Evolutionary conservation across 2,888 invertebrate species (phyloP), one percentile per base, ranked within the genome.

Genomic region (Cancer borealis): DNA sequence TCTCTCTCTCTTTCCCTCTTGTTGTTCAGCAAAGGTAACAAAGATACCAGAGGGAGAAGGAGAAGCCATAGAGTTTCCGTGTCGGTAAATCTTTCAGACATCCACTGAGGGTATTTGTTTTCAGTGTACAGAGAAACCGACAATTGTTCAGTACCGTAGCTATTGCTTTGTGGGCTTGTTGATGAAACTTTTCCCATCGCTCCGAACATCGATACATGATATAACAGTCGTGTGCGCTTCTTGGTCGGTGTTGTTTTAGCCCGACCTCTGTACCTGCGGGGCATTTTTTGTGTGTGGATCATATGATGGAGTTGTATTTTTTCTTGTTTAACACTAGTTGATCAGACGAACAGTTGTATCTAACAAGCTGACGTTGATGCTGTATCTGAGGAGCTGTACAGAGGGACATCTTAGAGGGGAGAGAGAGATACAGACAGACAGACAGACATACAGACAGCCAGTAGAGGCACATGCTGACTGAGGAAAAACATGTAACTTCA

Each of bases 61-160:
- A 79, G 79, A 79, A 10, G 30, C 79, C 30, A 30, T 14, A 66
- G 66, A 30, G 79, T 26, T 79, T 10, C 30, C 30, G 79, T 30
- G 79, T 10, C 12, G 30, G 79, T 79, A 79, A 30, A 79, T 79
- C 79, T 79, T 79, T 79, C 79, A 79, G 79, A 79, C 79, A 79
- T 26, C 30, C 30, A 79, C 12, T 26, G 30, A 79, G 14, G 79
- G 79, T 30, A 79, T 79, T 79, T 79, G 79, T 79, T 79, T 79
- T 30, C 79, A 79, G 79, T 30, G 30, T 8, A 21, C 26, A 30
- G 79, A 1, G 10, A 30, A 30, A 8, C 79, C 30, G 6, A 30
- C 79, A 79, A 10, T 79, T 79, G 79, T 79, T 79, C 79, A 79
- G 79, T 79, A 79, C 26, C 79, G 79, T 79, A 79, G 79, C 30